Percentiles rank a stretch among this genome's conserved stretches.
These are phyloP conservation scores for Rhinichthys osculus DNA, from an alignment of 2,797 vertebrate species.

Conservation along the genomic window DNA sequence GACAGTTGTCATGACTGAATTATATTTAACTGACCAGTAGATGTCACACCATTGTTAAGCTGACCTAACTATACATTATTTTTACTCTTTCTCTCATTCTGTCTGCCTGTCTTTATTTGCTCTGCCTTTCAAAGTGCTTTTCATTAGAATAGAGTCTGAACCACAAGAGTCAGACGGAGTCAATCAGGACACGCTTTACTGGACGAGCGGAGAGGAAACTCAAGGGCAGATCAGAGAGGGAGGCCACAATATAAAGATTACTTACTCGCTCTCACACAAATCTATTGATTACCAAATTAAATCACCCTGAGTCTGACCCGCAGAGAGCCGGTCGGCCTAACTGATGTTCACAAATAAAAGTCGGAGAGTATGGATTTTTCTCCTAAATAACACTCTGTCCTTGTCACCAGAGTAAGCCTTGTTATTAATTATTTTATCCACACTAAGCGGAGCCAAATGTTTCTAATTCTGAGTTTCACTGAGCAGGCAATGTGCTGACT, in stretches of 20 bases:
- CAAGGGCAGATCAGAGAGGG: slow-evolving; percentile 28
- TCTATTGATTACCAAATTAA: slow-evolving; percentile 79
- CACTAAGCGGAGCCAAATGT: not conserved
- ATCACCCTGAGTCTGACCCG: slow-evolving; percentile 62
- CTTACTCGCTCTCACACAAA: slow-evolving; percentile 70
- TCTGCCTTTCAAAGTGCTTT: slow-evolving; percentile 18
- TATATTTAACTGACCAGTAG: not conserved
- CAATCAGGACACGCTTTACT: slow-evolving; percentile 50
- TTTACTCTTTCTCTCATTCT: not conserved
- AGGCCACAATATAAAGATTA: slow-evolving; percentile 70
- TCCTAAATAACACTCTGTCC: slow-evolving; percentile 50
- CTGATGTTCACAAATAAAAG: slow-evolving; percentile 28
- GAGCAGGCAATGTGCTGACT: not conserved
- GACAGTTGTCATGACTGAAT: not conserved
- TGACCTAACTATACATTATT: not conserved
- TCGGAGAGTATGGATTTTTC: slow-evolving; percentile 56
- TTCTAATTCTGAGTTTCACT: not conserved
- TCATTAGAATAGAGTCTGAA: slow-evolving; percentile 32
- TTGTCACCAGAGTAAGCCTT: slow-evolving; percentile 49
- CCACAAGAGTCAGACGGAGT: slow-evolving; percentile 38
- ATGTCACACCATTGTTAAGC: not conserved
- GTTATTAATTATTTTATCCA: slow-evolving; percentile 40
- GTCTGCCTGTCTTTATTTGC: not conserved
- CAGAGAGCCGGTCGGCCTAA: slow-evolving; percentile 38
- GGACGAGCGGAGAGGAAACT: slow-evolving; percentile 32